Evolutionary conservation across 2,797 vertebrate genomes (phyloP), one percentile per base, ranked within the genome.

Genomic region (Microctenopoma stevenorrisi): DNA sequence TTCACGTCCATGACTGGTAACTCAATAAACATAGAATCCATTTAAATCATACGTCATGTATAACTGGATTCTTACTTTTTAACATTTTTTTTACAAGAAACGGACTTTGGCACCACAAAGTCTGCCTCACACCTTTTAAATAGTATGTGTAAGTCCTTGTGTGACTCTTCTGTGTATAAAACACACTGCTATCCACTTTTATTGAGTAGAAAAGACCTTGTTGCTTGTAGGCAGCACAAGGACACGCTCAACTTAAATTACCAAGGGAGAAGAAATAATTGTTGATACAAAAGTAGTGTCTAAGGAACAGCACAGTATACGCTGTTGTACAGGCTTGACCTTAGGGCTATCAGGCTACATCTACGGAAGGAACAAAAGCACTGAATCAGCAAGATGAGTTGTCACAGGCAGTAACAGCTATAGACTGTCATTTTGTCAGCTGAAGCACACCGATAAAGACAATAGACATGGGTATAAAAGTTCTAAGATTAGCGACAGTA

Each of bases 1-100:
- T 84, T 96, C 95, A 96, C 96, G 59, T 98, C 95, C 0, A 92
- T 69, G 77, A 96, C 95, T 81, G n/a, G 94, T 18, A 56, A 65
- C 26, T 42, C 25, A 46, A 69, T 52, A 30, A 62, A 54, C 11
- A 33, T 30, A 3, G 15, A 49, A 40, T 11, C 13, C 10, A 16
- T 49, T 15, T 26, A 64, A 54, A 61, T 48, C 35, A 4, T 11
- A 10, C 18, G 66, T 53, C 25, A 25, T 64, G 26, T 15, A 57
- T 40, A 64, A 66, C 33, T 43, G 4, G 16, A 64, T 46, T 63
- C 14, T 40, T 47, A 37, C 15, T 50, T 67, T 53, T 30, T 30
- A 68, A 65, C 30, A 4, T 18, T 2, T 4, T n/a, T 40, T 63
- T 47, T 55, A 10, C 38, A 56, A 15, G 5, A 66, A 72, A 80